Evolutionary conservation across 2,797 vertebrate genomes (phyloP).

Genomic region (Jordanella pulchra): DNA sequence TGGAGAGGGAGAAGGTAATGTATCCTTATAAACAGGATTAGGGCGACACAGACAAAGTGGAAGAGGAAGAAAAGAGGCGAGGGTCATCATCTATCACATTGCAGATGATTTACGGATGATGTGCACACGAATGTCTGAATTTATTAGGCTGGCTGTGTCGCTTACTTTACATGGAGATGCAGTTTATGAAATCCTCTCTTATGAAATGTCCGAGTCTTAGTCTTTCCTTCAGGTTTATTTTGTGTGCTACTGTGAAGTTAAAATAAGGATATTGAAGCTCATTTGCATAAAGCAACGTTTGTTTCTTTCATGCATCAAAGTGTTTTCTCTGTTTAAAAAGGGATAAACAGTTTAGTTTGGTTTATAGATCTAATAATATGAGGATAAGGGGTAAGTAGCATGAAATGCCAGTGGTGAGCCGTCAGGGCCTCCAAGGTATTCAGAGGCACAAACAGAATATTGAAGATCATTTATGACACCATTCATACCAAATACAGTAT

Average conservation of each 20-base stretch:
- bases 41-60: conserved; percentile 43
- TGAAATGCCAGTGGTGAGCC: too few relatives aligned
- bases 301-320: neutral
- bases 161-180: conserved; percentile 1
- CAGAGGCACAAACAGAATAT: too few relatives aligned
- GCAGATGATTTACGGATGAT: conserved; percentile 41
- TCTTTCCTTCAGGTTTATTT: neutral
- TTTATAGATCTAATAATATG: too few relatives aligned
- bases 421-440: too few relatives aligned
- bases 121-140: conserved; percentile 30
- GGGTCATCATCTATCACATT: conserved; percentile 41
- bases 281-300: neutral
- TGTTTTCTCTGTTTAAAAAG: too few relatives aligned
- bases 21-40: conserved; percentile 50
- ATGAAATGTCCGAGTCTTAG: too few relatives aligned
- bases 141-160: conserved; percentile 6
- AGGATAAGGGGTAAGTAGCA: too few relatives aligned
- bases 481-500: too few relatives aligned
- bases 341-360: too few relatives aligned
- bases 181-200: conserved; percentile 6
- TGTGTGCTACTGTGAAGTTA: neutral
- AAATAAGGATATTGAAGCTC: neutral
- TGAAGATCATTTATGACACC: too few relatives aligned
- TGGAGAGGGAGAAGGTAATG: conserved; percentile 46
- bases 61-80: conserved; percentile 8